Percentiles rank a stretch among this genome's conserved stretches.
Conservation (phyloP, 1,140 invertebrate genomes). For the Dreissena polymorpha region DNA sequence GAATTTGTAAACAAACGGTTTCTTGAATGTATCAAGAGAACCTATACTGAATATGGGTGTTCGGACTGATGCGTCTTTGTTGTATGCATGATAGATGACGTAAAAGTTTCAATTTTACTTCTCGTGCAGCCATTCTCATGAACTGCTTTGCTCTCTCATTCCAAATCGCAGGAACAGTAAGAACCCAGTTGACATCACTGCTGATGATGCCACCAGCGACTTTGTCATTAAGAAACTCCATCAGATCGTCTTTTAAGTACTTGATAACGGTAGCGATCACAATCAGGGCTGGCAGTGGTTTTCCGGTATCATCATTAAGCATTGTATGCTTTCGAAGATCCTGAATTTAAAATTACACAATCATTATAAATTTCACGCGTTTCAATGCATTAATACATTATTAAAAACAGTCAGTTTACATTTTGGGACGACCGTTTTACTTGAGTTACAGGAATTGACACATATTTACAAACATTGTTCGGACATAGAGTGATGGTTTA, state of each 20-base stretch:
- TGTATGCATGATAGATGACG: no score
- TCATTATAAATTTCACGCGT: no score
- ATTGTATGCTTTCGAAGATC: background rate
- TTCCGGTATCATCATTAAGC: background rate
- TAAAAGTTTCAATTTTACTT: background rate
- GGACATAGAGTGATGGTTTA: no score
- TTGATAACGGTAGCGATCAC: conserved; percentile 19
- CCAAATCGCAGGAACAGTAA: conserved; percentile 25
- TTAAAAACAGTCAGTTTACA: no score
- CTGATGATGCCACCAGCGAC: background rate
- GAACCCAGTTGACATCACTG: background rate
- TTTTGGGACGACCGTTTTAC: no score
- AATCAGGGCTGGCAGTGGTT: conserved; percentile 4
- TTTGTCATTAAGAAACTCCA: background rate
- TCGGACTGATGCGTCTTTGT: no score
- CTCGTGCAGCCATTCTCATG: conserved; percentile 7
- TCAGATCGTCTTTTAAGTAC: conserved; percentile 19
- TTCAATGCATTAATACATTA: no score
- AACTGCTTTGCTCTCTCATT: conserved; percentile 12
- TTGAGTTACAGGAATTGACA: no score
- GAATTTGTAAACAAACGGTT: no score
- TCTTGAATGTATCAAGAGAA: no score
- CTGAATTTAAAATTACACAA: background rate
- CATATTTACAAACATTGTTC: no score
- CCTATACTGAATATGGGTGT: no score